Evolutionary conservation across 2,113 vertebrate genomes (phyloP), one percentile per base, ranked within the genome.

Genomic region (Prionailurus bengalensis): DNA sequence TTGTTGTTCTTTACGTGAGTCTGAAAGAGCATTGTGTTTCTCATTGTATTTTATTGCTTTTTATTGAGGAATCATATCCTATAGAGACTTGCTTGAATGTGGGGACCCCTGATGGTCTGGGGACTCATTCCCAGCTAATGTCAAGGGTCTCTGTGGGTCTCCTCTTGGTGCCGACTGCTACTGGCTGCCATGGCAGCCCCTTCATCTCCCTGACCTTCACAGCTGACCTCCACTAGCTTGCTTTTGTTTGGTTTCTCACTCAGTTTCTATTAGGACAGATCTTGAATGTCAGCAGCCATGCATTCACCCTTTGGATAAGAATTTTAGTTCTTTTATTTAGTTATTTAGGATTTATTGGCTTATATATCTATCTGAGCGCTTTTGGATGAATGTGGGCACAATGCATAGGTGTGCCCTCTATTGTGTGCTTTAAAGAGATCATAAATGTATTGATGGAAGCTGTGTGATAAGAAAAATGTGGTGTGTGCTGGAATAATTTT

Each of bases 271-370:
- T 79, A 63, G 76, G 93, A 61, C 48, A n/a, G 82, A 48, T 95
- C 82, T 87, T 92, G 86, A 95, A 66, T 15, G 36, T 89, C 81
- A 89, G 89, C 82, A 82, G 53, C 66, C 36, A 33, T 45, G 89
- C 89, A 87, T 86, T 95, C 19, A 25, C 78, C 39, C 39, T 23
- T 36, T 42, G 66, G 63, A 61, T 51, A 91, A 81, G 51, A 87
- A 87, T 95, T 95, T 91, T 86, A 7, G 73, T 65, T 65, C 63
- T 89, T 89, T 87, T 42, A 88, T 97, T 95, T 87, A 58, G 29
- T 85, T 74, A 53, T 55, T 95, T 97, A 90, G 95, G 82, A 96
- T 85, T 82, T 96, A 78, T 89, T 83, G 90, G 88, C 80, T 97
- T 87, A 65, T 61, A 16, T 80, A 7, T 95, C 94, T 87, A 0